Evolutionary conservation across 2,888 invertebrate genomes (phyloP).

Genomic region (Lasioglossum vierecki): DNA sequence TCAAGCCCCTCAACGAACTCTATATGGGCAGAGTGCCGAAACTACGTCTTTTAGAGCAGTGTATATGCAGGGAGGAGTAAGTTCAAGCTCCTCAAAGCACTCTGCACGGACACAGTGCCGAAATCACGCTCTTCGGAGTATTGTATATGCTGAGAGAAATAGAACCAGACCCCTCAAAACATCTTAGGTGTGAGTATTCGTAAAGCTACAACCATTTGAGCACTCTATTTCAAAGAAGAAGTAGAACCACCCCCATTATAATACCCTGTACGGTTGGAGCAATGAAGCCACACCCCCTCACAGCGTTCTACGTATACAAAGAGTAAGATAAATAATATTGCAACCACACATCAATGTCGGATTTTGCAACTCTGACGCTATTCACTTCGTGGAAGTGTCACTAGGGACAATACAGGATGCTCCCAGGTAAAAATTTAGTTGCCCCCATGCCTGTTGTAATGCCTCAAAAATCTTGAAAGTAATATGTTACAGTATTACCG

Average conservation of each 20-base stretch:
- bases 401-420: background rate
- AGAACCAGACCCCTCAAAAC: background rate
- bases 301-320: background rate
- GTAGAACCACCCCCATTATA: background rate
- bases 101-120: background rate
- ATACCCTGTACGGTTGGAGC: background rate
- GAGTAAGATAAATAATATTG: background rate
- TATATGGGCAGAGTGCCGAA: background rate
- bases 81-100: background rate
- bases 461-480: slow-evolving; percentile 2
- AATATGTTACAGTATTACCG: background rate
- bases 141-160: too few relatives aligned
- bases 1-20: background rate
- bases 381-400: background rate
- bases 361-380: background rate
- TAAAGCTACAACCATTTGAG: background rate
- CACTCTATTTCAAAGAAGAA: background rate
- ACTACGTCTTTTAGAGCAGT: background rate
- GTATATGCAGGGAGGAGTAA: background rate
- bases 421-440: background rate
- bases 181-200: background rate
- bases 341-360: background rate
- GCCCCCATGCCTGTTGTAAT: background rate
- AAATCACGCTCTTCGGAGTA: background rate
- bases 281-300: background rate